Evolutionary conservation across 2,888 invertebrate species (phyloP).

Genomic region (Drosophila phalerata): DNA sequence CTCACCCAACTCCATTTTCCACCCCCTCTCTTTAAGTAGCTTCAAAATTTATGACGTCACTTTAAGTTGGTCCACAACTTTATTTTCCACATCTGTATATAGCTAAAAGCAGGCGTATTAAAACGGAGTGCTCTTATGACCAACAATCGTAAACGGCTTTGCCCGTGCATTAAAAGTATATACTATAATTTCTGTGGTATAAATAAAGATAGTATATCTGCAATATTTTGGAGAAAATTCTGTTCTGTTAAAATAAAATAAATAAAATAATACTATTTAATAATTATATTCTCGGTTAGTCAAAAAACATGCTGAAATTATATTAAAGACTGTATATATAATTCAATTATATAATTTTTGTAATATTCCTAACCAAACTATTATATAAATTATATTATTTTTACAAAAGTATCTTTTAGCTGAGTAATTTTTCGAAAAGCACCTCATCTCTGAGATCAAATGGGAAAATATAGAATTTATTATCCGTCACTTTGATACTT

Average conservation of each 20-base stretch:
- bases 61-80: constrained; percentile 59
- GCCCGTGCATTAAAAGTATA: neutral
- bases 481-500: constrained; percentile 12
- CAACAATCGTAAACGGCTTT: constrained; percentile 4
- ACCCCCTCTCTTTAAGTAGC: constrained; percentile 51
- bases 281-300: no score
- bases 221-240: neutral
- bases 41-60: constrained; percentile 75
- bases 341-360: no score
- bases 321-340: no score
- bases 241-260: no score
- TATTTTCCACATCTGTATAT: constrained; percentile 23
- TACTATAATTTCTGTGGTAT: neutral
- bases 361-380: no score
- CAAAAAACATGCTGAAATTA: no score
- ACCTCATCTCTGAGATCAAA: neutral
- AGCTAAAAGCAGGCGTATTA: constrained; percentile 1
- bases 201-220: neutral
- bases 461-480: constrained; percentile 3
- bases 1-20: constrained; percentile 7
- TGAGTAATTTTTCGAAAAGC: neutral
- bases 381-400: neutral
- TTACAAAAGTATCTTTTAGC: neutral
- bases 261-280: no score
- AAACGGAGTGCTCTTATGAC: neutral